phyloP scores from a whole-genome alignment of 2,113 vertebrate species.

The Silurus asotus region DNA sequence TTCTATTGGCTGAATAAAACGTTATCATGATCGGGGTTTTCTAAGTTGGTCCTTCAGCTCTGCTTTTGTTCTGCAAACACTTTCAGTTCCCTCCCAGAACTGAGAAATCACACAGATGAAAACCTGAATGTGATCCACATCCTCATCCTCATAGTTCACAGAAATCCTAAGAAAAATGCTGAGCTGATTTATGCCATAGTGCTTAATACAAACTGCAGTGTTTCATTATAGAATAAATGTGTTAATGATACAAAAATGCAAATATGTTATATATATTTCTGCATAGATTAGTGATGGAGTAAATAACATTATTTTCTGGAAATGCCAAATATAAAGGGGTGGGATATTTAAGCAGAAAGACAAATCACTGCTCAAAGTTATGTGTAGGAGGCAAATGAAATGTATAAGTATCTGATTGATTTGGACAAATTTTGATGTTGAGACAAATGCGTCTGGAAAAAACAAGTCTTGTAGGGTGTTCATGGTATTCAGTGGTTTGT shows the following conservation, averaged over 20 bases:
- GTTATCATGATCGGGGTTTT: not conserved
- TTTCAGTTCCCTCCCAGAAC: slow-evolving; percentile 18
- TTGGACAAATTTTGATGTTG: no score
- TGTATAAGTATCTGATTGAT: no score
- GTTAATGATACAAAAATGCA: not conserved
- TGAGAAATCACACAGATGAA: slow-evolving; percentile 1
- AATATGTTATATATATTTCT: not conserved
- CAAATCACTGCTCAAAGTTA: no score
- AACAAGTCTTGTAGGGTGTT: no score
- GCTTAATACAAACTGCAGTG: not conserved
- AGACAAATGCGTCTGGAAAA: no score
- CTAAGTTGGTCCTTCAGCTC: not conserved
- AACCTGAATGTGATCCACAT: not conserved
- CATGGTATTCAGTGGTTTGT: no score
- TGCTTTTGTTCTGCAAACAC: slow-evolving; percentile 24
- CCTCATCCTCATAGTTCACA: not conserved
- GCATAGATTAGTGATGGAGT: not conserved
- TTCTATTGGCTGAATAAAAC: slow-evolving; percentile 13
- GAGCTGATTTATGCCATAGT: not conserved
- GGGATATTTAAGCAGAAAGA: no score
- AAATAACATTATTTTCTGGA: no score
- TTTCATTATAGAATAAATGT: not conserved
- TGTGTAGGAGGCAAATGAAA: no score
- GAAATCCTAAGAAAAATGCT: not conserved
- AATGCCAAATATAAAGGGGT: no score